A percentile compares a stretch with the other conserved stretches of the same genome.
Evolutionary conservation across 1,140 invertebrate species (phyloP).

Genomic region (Cotesia typhae): DNA sequence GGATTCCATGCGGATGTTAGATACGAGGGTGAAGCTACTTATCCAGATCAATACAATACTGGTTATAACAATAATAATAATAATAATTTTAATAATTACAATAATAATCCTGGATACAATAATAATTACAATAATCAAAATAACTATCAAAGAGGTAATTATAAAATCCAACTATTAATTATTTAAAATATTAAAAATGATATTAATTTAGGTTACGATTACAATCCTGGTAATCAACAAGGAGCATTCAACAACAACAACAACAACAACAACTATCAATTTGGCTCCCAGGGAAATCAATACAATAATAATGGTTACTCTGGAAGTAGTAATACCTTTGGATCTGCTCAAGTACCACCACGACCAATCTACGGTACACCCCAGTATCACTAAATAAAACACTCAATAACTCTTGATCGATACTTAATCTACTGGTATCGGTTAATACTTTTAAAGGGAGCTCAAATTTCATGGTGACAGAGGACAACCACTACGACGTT

Average conservation of each 20-base stretch:
- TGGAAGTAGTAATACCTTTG: conserved; percentile 43
- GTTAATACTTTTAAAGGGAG: conserved; percentile 1
- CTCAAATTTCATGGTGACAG: background rate
- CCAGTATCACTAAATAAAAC: conserved; percentile 60
- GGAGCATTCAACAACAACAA: conserved; percentile 44
- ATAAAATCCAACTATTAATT: conserved; percentile 22
- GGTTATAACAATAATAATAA: conserved; percentile 40
- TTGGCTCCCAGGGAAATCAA: conserved; percentile 65
- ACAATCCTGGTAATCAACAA: conserved; percentile 48
- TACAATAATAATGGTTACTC: conserved; percentile 57
- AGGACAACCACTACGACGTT: background rate
- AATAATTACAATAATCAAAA: conserved; percentile 22
- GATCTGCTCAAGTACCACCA: conserved; percentile 43
- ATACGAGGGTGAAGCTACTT: conserved; percentile 77
- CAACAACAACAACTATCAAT: conserved; percentile 63
- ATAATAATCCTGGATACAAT: conserved; percentile 15
- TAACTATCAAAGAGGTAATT: conserved; percentile 26
- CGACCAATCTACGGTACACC: conserved; percentile 66
- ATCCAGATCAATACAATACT: conserved; percentile 67
- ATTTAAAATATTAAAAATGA: conserved; percentile 20
- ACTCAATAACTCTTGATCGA: conserved; percentile 9
- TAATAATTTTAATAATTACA: conserved; percentile 42
- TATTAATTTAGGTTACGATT: conserved; percentile 41
- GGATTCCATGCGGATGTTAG: conserved; percentile 83
- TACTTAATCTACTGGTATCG: conserved; percentile 15